A percentile compares a stretch with the other conserved stretches of the same genome.
These are phyloP conservation scores for Melangyna quadrimaculata DNA, from an alignment of 2,888 invertebrate species.

Conservation along the genomic window DNA sequence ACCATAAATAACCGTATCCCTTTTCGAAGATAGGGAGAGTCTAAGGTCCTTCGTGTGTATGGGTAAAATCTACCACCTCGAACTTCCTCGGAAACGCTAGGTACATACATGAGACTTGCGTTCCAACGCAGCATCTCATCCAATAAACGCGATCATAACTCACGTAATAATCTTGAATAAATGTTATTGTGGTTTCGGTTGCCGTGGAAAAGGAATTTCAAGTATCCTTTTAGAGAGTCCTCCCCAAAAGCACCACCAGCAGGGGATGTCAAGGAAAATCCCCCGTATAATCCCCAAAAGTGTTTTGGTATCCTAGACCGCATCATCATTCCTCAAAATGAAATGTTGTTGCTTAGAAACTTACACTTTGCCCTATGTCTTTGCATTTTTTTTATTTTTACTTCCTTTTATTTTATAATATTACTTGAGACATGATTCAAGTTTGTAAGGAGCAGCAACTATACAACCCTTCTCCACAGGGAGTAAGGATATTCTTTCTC, in stretches of 20 bases:
- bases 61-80: neutral
- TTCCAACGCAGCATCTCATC: conserved; percentile 55
- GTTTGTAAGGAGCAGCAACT: conserved; percentile 42
- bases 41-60: neutral
- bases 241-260: conserved; percentile 11
- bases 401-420: neutral
- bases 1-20: conserved; percentile 62
- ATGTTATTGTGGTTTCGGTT: conserved; percentile 69
- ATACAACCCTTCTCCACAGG: conserved; percentile 66
- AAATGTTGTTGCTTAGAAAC: conserved; percentile 67
- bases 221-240: conserved; percentile 33
- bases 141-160: conserved; percentile 73
- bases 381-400: neutral
- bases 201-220: conserved; percentile 55
- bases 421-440: conserved; percentile 52
- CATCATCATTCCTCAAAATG: conserved; percentile 12
- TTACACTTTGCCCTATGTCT: conserved; percentile 45
- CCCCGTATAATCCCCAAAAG: conserved; percentile 63
- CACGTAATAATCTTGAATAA: conserved; percentile 73
- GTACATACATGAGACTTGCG: conserved; percentile 35
- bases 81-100: neutral
- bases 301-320: conserved; percentile 48
- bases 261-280: conserved; percentile 14
- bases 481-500: conserved; percentile 44
- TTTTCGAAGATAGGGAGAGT: conserved; percentile 38